Percentiles rank a stretch among this genome's conserved stretches.
These are phyloP conservation scores for Pantherophis alleghaniensis DNA, from an alignment of 2,797 vertebrate genomes.

Conservation along the genomic window DNA sequence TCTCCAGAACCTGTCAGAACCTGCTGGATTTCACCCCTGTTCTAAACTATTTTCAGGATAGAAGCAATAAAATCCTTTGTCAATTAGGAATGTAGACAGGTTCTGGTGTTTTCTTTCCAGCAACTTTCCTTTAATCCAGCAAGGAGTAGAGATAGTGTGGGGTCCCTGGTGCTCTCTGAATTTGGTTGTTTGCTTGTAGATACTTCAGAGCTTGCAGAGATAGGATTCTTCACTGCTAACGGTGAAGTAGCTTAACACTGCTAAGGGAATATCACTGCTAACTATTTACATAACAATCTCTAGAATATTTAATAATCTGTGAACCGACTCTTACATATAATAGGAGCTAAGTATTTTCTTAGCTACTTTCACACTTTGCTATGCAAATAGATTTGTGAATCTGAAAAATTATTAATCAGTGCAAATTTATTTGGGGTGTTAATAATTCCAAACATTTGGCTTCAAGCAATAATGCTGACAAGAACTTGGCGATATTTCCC, in stretches of 20 bases:
- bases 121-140: background rate
- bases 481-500: background rate
- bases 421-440: background rate
- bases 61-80: background rate
- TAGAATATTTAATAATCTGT: background rate
- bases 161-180: background rate
- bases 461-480: background rate
- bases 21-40: too few relatives aligned
- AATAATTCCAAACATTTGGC: background rate
- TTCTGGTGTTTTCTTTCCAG: background rate
- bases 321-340: background rate
- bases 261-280: background rate
- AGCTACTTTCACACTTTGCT: background rate
- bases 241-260: background rate
- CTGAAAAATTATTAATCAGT: background rate
- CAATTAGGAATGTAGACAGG: background rate
- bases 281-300: background rate
- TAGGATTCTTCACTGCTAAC: background rate
- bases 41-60: background rate
- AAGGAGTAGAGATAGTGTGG: background rate
- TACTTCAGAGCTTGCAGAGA: background rate
- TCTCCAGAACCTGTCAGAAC: too few relatives aligned
- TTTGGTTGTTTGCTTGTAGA: background rate
- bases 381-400: background rate
- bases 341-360: background rate